A percentile compares a stretch with the other conserved stretches of the same genome.
phyloP scores from a whole-genome alignment of 2,888 invertebrate genomes.

The Abrostola tripartita region DNA sequence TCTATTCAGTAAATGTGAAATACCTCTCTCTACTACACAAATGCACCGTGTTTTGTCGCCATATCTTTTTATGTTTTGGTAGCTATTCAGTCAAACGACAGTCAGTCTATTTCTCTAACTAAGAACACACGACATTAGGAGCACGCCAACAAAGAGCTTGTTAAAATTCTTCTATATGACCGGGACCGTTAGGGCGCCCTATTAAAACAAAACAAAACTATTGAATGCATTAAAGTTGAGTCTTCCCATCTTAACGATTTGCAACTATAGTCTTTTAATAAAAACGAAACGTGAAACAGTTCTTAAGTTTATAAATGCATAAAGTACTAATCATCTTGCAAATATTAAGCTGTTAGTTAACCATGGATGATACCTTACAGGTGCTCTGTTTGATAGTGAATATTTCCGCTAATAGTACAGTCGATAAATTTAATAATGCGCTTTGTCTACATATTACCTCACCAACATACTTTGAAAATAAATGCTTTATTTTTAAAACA shows the following conservation, averaged over 20 bases:
- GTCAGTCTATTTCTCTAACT: slow-evolving; percentile 51
- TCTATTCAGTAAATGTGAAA: not conserved
- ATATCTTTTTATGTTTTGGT: slow-evolving; percentile 44
- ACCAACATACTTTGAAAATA: no score
- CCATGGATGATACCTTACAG: no score
- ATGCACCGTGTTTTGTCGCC: slow-evolving; percentile 35
- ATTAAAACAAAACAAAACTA: slow-evolving; percentile 77
- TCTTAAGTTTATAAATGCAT: not conserved
- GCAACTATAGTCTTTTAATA: not conserved
- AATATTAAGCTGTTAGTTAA: no score
- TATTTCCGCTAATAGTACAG: no score
- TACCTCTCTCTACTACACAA: slow-evolving; percentile 24
- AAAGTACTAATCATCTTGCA: no score
- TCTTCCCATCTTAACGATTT: slow-evolving; percentile 37
- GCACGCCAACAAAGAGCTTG: slow-evolving; percentile 80
- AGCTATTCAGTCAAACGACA: slow-evolving; percentile 54
- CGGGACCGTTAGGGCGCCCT: slow-evolving; percentile 65
- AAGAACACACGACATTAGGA: slow-evolving; percentile 63
- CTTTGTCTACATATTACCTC: no score
- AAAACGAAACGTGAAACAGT: not conserved
- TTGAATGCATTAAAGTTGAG: slow-evolving; percentile 44
- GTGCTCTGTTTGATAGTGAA: no score
- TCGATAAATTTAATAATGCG: no score
- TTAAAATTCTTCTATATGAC: slow-evolving; percentile 80
- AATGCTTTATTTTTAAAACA: no score